A percentile compares a stretch with the other conserved stretches of the same genome.
Conservation (phyloP, 1,140 invertebrate genomes). For the Drosophila azteca region DNA sequence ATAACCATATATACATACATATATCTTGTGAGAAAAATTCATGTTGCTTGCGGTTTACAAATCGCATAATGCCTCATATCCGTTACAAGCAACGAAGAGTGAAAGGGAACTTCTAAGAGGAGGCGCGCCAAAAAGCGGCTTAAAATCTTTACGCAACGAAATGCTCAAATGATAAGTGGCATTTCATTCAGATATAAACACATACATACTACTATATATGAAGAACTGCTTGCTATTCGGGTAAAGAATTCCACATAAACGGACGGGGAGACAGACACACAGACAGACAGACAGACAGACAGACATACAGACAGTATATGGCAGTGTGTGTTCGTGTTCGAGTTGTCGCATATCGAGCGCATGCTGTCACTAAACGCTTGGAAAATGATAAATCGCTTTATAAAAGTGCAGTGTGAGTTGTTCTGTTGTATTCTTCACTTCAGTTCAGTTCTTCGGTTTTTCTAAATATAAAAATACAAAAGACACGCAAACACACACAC, state of each 20-base stretch:
- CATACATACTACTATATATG: constrained; percentile 33
- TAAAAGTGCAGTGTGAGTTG: constrained; percentile 78
- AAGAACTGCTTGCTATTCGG: constrained; percentile 22
- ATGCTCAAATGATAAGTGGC: constrained; percentile 70
- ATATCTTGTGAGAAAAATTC: constrained; percentile 15
- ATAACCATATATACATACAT: too few species aligned
- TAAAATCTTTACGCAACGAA: constrained; percentile 70
- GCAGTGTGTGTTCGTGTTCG: constrained; percentile 12
- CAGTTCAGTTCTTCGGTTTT: constrained; percentile 31
- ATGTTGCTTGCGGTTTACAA: constrained; percentile 30
- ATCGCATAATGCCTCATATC: constrained; percentile 69
- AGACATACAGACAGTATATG: not conserved
- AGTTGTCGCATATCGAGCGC: constrained; percentile 66
- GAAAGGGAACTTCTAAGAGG: constrained; percentile 43
- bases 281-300: constrained; percentile 10
- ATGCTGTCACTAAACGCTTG: constrained; percentile 76
- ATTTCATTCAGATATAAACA: constrained; percentile 75
- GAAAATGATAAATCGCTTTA: constrained; percentile 82
- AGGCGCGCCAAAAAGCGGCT: constrained; percentile 67
- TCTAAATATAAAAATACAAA: constrained; percentile 44
- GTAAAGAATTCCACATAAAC: constrained; percentile 37
- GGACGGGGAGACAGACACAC: constrained; percentile 8
- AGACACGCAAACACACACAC: constrained; percentile 15
- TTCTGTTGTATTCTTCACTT: constrained; percentile 21
- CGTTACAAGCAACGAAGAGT: constrained; percentile 48